Percentiles rank a stretch among this genome's conserved stretches.
Conservation (phyloP, 2,113 vertebrate genomes). For the Clarias batrachus region DNA sequence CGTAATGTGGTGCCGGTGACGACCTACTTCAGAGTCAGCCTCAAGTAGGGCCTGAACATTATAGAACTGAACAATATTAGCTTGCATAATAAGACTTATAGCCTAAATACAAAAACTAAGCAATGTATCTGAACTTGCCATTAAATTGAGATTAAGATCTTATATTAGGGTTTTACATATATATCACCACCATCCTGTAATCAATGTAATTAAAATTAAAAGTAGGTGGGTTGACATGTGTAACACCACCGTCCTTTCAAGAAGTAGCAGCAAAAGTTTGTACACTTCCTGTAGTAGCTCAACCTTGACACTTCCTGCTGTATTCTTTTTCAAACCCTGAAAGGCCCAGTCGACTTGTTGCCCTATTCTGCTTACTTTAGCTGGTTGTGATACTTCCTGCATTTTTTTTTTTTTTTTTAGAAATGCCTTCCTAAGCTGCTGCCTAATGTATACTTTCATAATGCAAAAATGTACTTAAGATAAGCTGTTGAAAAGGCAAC, state of each 20-base stretch:
- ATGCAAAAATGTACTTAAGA: no score
- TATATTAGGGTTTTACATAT: not conserved
- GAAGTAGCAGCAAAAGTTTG: not conserved
- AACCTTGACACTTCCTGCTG: not conserved
- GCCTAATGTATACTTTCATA: no score
- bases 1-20: not conserved
- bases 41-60: no score
- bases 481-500: no score
- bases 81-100: not conserved
- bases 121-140: not conserved
- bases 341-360: not conserved
- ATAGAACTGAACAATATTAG: not conserved
- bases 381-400: not conserved
- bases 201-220: not conserved
- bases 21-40: not conserved
- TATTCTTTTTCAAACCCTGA: not conserved
- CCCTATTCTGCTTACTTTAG: not conserved
- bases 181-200: not conserved
- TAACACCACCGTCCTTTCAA: not conserved
- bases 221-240: not conserved
- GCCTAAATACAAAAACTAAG: not conserved
- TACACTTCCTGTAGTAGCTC: not conserved
- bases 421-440: no score
- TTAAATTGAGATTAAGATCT: not conserved
- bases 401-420: no score